Evolutionary conservation across 2,888 invertebrate species (phyloP).

Genomic region (Aricia artaxerxes): DNA sequence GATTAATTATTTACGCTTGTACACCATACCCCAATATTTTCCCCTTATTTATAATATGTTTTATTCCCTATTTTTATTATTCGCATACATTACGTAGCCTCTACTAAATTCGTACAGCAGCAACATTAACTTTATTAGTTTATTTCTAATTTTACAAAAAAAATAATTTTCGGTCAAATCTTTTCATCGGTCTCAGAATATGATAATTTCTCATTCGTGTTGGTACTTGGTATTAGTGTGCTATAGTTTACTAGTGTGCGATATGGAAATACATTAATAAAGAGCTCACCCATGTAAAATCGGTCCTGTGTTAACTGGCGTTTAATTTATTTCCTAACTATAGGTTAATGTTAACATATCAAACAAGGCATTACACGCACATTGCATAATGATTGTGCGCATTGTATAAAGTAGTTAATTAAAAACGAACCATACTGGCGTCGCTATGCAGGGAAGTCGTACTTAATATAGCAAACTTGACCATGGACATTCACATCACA

Average conservation of each 20-base stretch:
- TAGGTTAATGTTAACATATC: not conserved
- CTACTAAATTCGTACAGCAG: no score
- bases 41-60: no score
- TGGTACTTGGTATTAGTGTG: no score
- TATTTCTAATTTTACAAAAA: no score
- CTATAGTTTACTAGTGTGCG: no score
- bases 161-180: no score
- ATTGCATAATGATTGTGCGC: conserved; percentile 16
- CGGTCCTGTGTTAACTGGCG: not conserved
- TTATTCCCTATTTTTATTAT: no score
- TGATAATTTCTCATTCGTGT: no score
- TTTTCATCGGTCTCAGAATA: no score
- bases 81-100: not conserved
- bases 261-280: not conserved
- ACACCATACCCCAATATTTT: no score
- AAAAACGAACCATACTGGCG: conserved; percentile 36
- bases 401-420: conserved; percentile 35
- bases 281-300: not conserved
- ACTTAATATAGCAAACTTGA: not conserved
- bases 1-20: no score
- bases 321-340: not conserved
- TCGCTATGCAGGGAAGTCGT: conserved; percentile 16
- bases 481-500: not conserved
- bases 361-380: not conserved
- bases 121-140: no score